Conservation (phyloP, 2,113 vertebrate species). For the Anoura caudifer region DNA sequence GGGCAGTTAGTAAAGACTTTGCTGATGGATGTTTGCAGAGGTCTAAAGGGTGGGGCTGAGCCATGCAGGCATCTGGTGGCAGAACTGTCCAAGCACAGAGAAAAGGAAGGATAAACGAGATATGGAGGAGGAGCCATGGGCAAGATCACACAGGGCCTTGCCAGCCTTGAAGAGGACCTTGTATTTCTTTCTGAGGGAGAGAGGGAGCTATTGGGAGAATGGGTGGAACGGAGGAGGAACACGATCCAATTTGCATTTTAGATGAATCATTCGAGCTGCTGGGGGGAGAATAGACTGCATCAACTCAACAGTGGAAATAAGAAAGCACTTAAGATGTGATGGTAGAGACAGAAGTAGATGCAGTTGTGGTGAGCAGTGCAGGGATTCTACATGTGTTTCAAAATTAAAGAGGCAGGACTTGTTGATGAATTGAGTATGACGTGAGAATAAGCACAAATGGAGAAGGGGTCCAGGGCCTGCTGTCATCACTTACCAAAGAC, state of each 20-base stretch:
- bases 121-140: neutral
- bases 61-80: neutral
- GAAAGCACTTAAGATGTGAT: neutral
- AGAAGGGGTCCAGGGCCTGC: neutral
- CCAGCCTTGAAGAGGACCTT: neutral
- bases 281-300: neutral
- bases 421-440: neutral
- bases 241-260: neutral
- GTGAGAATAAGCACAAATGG: neutral
- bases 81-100: neutral
- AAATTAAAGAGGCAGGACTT: neutral
- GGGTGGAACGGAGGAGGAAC: neutral
- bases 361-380: neutral
- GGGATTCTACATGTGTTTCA: neutral
- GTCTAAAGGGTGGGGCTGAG: neutral
- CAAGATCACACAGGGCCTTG: neutral
- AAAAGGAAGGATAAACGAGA: neutral
- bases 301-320: neutral
- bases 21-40: neutral
- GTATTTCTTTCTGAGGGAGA: neutral
- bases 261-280: neutral
- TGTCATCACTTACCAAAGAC: neutral
- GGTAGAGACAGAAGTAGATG: neutral
- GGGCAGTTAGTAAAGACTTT: neutral
- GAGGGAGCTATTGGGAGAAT: neutral